phyloP scores from a whole-genome alignment of 2,797 vertebrate genomes.

The Sandelia bainsii region DNA sequence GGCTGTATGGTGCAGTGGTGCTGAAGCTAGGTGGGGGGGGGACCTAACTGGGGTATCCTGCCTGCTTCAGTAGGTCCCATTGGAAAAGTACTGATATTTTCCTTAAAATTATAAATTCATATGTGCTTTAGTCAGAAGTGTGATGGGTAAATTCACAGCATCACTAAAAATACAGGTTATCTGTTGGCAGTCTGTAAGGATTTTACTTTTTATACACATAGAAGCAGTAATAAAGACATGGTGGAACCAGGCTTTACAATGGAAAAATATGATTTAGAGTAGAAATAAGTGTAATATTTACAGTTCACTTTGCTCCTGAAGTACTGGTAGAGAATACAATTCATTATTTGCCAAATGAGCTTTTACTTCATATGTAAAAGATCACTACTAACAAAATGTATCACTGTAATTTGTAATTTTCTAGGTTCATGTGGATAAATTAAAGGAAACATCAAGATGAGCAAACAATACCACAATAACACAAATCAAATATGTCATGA shows the following conservation, averaged over 20 bases:
- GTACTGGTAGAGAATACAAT: background rate
- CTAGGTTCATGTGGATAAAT: background rate
- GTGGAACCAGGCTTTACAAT: background rate
- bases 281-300: background rate
- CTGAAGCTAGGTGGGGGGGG: constrained; percentile 56
- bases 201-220: background rate
- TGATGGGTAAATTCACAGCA: constrained; percentile 17
- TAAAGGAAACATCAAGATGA: background rate
- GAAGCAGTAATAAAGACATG: background rate
- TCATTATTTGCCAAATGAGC: background rate
- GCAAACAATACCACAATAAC: background rate
- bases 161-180: background rate
- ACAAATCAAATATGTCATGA: background rate
- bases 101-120: constrained; percentile 32
- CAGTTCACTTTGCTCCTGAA: background rate
- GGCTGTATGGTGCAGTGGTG: constrained; percentile 69
- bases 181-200: background rate
- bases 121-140: constrained; percentile 9
- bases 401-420: background rate
- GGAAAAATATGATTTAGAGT: background rate
- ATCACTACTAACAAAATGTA: background rate
- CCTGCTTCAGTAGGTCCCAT: constrained; percentile 44
- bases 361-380: background rate
- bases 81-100: constrained; percentile 17
- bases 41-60: constrained; percentile 54